Evolutionary conservation across 2,113 vertebrate species (phyloP).

Genomic region (Vimba vimba): DNA sequence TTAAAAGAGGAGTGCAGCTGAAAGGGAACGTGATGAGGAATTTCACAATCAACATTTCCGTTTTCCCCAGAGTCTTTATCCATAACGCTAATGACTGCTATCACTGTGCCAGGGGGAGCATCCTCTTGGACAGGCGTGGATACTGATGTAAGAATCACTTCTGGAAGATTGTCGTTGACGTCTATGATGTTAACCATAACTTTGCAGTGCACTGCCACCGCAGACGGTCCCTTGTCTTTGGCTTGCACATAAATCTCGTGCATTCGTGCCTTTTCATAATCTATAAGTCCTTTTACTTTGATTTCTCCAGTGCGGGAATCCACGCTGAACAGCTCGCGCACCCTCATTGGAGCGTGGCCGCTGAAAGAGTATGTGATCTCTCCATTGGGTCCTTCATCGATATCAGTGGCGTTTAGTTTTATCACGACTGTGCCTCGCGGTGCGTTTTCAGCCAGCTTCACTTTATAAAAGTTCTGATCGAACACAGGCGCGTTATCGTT

Average conservation of each 20-base stretch:
- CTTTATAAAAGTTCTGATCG: constrained; percentile 61
- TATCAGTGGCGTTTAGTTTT: constrained; percentile 64
- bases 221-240: constrained; percentile 41
- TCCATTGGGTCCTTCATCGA: constrained; percentile 65
- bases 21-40: constrained; percentile 42
- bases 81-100: constrained; percentile 48
- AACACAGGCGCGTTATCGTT: constrained; percentile 71
- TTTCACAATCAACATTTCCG: constrained; percentile 40
- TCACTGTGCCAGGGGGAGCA: constrained; percentile 41
- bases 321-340: constrained; percentile 39
- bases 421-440: constrained; percentile 57
- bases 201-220: constrained; percentile 66
- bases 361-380: constrained; percentile 51
- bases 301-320: constrained; percentile 49
- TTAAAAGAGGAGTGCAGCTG: constrained; percentile 39
- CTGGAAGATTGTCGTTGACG: constrained; percentile 54
- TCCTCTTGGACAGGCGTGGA: constrained; percentile 45
- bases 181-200: constrained; percentile 49
- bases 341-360: constrained; percentile 38
- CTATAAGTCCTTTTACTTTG: constrained; percentile 40
- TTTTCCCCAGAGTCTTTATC: constrained; percentile 53
- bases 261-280: constrained; percentile 51
- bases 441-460: constrained; percentile 61
- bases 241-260: constrained; percentile 52
- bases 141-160: constrained; percentile 49